Evolutionary conservation across 2,888 invertebrate genomes (phyloP).

Genomic region (Torymus texanus): DNA sequence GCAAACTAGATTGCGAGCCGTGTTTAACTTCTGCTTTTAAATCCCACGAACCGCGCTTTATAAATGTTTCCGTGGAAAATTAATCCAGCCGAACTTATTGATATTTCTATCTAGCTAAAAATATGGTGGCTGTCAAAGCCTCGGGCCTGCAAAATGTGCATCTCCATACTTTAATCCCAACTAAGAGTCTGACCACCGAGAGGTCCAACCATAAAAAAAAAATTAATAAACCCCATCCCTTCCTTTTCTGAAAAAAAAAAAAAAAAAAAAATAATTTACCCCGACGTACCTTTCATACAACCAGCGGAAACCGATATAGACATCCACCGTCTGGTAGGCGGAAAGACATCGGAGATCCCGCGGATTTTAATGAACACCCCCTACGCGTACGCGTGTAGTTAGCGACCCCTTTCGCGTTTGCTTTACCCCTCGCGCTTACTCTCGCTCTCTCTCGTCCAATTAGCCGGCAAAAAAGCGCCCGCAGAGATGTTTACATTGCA

Average conservation of each 20-base stretch:
- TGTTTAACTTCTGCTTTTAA: too few relatives aligned
- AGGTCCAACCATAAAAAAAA: too few relatives aligned
- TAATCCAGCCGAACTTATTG: too few relatives aligned
- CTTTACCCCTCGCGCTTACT: constrained; percentile 31
- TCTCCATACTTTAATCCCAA: too few relatives aligned
- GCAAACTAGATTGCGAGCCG: not conserved
- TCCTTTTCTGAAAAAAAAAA: constrained; percentile 9
- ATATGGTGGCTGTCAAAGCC: too few relatives aligned
- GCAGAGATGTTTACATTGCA: constrained; percentile 68
- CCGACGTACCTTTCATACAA: too few relatives aligned
- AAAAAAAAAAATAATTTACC: constrained; percentile 5
- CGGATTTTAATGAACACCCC: constrained; percentile 57
- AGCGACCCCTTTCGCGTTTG: constrained; percentile 53
- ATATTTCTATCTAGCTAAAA: too few relatives aligned
- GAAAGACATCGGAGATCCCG: constrained; percentile 53
- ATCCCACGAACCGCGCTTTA: too few relatives aligned
- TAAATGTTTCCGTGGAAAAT: too few relatives aligned
- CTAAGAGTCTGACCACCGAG: too few relatives aligned
- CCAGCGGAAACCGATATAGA: constrained; percentile 33
- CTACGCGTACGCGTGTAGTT: constrained; percentile 21
- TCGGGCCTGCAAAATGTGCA: too few relatives aligned
- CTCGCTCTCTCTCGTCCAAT: constrained; percentile 58
- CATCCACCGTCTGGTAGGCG: constrained; percentile 6
- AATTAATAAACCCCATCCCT: not conserved
- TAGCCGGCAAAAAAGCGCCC: constrained; percentile 59